phyloP scores from a whole-genome alignment of 2,797 vertebrate genomes.

The Corythornis leucogaster region DNA sequence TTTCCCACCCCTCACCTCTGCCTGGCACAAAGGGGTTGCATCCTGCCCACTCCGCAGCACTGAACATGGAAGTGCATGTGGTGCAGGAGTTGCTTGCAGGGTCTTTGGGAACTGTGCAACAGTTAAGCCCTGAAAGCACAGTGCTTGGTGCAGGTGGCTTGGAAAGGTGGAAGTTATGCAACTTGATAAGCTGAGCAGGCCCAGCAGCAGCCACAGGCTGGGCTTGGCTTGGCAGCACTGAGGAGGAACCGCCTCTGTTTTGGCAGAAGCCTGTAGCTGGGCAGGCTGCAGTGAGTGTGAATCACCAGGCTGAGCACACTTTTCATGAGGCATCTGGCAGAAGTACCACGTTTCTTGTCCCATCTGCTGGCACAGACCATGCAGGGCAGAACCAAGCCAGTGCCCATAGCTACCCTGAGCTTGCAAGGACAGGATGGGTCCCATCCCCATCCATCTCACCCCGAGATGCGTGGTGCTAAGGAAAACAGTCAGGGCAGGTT shows the following conservation, averaged over 20 bases:
- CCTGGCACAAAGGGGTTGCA: background rate
- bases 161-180: background rate
- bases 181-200: no score
- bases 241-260: accelerated
- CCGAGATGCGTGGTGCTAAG: accelerated
- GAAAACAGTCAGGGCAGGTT: background rate
- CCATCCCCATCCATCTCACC: background rate
- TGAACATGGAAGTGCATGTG: accelerated
- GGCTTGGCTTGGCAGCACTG: background rate
- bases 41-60: accelerated
- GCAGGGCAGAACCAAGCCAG: background rate
- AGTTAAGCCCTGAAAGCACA: background rate
- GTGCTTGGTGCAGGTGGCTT: background rate
- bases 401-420: background rate
- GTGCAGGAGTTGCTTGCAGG: accelerated
- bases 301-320: background rate
- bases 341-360: background rate
- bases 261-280: background rate
- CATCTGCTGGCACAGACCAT: background rate
- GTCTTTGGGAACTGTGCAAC: accelerated
- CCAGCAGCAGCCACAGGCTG: accelerated
- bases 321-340: background rate
- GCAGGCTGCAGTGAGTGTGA: accelerated
- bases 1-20: background rate
- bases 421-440: accelerated